Evolutionary conservation across 2,888 invertebrate genomes (phyloP).

Genomic region (Gymnosoma rotundatum): DNA sequence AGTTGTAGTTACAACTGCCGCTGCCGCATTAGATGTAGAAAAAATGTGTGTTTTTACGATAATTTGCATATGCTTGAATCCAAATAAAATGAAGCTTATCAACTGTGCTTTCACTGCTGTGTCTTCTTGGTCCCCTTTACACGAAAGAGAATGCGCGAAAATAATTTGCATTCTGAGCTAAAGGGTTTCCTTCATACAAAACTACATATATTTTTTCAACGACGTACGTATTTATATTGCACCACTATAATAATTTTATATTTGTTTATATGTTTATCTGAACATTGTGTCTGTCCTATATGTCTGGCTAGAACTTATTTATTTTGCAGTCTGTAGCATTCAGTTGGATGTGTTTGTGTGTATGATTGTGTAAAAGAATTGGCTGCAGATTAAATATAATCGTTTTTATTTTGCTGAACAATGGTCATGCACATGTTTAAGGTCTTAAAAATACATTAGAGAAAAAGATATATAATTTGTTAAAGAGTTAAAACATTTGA

Average conservation of each 20-base stretch:
- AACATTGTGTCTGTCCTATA: not conserved
- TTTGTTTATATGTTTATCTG: not conserved
- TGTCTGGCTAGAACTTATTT: not conserved
- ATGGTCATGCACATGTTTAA: conserved; percentile 46
- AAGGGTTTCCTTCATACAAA: conserved; percentile 28
- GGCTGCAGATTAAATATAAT: conserved; percentile 44
- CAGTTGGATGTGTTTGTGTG: conserved; percentile 8
- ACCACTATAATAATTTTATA: conserved; percentile 38
- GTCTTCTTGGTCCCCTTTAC: not conserved
- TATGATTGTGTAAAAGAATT: conserved; percentile 35
- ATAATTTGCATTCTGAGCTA: conserved; percentile 52
- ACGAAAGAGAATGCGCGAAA: conserved; percentile 38
- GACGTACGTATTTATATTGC: not conserved
- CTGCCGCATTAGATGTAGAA: conserved; percentile 4
- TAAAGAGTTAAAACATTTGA: conserved; percentile 14
- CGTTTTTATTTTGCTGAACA: conserved; percentile 26
- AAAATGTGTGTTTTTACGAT: conserved; percentile 20
- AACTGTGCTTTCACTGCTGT: not conserved
- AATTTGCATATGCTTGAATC: conserved; percentile 44
- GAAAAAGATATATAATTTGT: conserved; percentile 12
- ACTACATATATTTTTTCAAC: not conserved
- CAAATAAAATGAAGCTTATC: conserved; percentile 26
- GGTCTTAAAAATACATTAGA: conserved; percentile 51
- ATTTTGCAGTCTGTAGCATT: conserved; percentile 4
- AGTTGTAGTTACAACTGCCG: not conserved